Base-by-base conservation (phyloP, 2,113 vertebrate species). In the Galbula dea region DNA sequence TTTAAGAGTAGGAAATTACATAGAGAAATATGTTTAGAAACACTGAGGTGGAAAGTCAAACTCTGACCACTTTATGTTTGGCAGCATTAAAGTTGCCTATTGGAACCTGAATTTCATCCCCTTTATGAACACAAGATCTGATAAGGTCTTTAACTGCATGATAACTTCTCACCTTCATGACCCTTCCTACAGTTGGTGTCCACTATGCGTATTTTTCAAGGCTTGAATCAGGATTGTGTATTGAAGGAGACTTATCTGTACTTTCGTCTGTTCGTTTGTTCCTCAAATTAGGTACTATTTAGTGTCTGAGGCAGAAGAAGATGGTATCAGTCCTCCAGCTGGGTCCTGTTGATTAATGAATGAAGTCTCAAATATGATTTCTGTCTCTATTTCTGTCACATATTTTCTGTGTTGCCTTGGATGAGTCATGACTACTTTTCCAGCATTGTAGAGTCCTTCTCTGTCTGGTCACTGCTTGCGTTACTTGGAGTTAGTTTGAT, bases 181-280 rank as follows among this genome's bases (percentile, higher is more conserved):
- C 4, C 20, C 15, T 61, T 86, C 36, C 67, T 46, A 1, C 0
- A 1, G 30, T 4, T 41, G 37, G 17, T 68, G 45, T 36, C 30
- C n/a, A 5, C 29, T 13, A 2, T 0, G 22, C 3, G 1, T 15
- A 1, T 36, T 80, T 79, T 52, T 45, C n/a, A 49, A 41, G 46
- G 39, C 2, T 5, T 19, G 49, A 26, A 26, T 34, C 43, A 1
- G 45, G 30, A 19, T 12, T 83, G 7, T 63, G 75, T 22, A 14
- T 30, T n/a, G 37, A 37, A 46, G n/a, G 51, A 58, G 24, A 22
- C 3, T 17, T 19, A 4, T 4, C 48, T 27, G 41, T 32, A 22
- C 36, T 11, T 37, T 26, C 16, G 37, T 11, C 36, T 49, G 32
- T 15, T 85, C 4, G 1, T 57, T 46, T 36, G 6, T 6, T 6